A percentile compares a stretch with the other conserved stretches of the same genome.
Conservation (phyloP, 1,140 invertebrate genomes). For the Copidosoma floridanum region DNA sequence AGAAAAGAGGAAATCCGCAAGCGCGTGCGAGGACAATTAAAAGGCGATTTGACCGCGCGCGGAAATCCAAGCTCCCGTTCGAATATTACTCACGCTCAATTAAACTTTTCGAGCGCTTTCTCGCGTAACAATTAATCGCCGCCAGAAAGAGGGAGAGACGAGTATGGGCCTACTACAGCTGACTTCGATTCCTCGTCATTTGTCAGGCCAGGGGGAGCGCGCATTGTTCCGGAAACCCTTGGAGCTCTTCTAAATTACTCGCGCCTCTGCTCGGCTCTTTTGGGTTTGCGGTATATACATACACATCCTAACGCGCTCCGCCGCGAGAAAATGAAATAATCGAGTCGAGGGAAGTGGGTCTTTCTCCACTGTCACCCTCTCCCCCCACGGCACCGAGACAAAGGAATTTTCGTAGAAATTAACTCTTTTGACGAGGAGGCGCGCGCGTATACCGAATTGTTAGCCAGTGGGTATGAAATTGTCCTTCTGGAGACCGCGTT, state of each 20-base stretch:
- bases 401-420: conserved; percentile 4
- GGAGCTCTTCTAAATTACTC: conserved; percentile 13
- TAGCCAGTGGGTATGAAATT: no score
- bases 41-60: conserved; percentile 19
- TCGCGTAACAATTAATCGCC: conserved; percentile 24
- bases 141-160: no score
- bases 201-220: background rate
- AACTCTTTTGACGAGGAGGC: background rate
- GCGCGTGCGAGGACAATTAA: conserved; percentile 14
- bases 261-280: background rate
- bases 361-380: no score
- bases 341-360: background rate
- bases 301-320: no score
- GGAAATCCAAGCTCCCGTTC: background rate
- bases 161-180: background rate
- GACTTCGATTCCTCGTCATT: conserved; percentile 19
- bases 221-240: conserved; percentile 22
- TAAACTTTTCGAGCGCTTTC: conserved; percentile 20
- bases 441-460: background rate
- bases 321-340: background rate
- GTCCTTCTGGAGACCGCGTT: no score
- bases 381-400: no score
- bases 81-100: conserved; percentile 29
- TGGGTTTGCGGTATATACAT: background rate
- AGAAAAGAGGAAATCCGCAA: no score